Evolutionary conservation across 30 jellyfish, hydroid and myxozoan genomes (phyloP).

Genomic region (Aurelia sp.): DNA sequence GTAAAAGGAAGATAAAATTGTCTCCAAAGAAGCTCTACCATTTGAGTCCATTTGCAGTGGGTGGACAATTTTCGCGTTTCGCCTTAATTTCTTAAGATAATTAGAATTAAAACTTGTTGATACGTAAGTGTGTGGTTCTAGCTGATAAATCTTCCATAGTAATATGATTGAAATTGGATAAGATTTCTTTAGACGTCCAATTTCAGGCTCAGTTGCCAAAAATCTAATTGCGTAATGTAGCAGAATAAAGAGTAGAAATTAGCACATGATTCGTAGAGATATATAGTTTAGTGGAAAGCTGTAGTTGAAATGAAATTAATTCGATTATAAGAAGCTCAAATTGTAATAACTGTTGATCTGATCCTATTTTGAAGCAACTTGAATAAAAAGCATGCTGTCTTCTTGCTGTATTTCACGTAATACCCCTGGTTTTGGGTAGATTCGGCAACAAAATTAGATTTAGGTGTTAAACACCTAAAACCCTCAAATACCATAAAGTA

Average conservation of each 20-base stretch:
- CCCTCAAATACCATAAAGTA: not conserved
- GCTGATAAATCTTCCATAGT: conserved; percentile 27
- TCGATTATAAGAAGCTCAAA: conserved; percentile 11
- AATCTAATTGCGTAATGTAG: conserved; percentile 52
- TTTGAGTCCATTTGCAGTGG: not conserved
- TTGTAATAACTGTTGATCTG: conserved; percentile 25
- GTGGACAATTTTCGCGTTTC: not conserved
- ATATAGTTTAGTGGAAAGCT: conserved; percentile 23
- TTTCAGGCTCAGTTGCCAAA: conserved; percentile 59
- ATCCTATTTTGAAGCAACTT: conserved; percentile 10
- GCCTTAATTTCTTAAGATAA: not conserved
- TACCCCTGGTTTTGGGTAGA: conserved; percentile 30
- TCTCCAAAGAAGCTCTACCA: too few species aligned
- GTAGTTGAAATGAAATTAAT: conserved; percentile 28
- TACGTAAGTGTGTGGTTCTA: not conserved
- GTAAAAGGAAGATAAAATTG: too few species aligned
- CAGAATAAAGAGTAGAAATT: conserved; percentile 41
- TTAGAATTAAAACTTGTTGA: not conserved
- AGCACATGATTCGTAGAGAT: conserved; percentile 19
- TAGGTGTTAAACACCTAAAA: conserved; percentile 1
- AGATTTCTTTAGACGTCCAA: not conserved
- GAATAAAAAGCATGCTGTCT: conserved; percentile 15
- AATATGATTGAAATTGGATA: conserved; percentile 30
- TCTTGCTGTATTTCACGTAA: conserved; percentile 36
- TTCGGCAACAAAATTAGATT: conserved; percentile 38